A percentile compares a stretch with the other conserved stretches of the same genome.
These are phyloP conservation scores for Macrophya annulata DNA, from an alignment of 2,888 invertebrate species.

Conservation along the genomic window DNA sequence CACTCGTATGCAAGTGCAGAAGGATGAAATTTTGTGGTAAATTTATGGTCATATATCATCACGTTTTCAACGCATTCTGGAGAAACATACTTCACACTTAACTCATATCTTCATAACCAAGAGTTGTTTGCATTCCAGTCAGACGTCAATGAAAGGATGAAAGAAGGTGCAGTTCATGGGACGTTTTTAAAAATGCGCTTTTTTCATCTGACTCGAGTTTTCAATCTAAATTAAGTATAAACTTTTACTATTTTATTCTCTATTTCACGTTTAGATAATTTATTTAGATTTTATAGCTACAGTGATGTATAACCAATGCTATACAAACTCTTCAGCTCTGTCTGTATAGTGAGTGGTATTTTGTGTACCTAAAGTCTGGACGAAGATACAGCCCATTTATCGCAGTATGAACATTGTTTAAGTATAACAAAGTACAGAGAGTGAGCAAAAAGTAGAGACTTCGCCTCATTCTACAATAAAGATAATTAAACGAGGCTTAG, in stretches of 20 bases:
- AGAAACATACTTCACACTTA: conserved; percentile 7
- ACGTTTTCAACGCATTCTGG: conserved; percentile 22
- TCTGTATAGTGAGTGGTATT: neutral
- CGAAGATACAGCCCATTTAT: neutral
- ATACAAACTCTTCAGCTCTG: neutral
- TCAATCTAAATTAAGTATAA: conserved; percentile 10
- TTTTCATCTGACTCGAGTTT: neutral
- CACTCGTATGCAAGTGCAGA: neutral
- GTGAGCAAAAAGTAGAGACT: neutral
- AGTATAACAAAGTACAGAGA: neutral
- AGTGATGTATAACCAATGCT: neutral
- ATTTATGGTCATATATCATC: conserved; percentile 26
- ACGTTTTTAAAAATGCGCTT: neutral
- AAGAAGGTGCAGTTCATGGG: too few relatives aligned
- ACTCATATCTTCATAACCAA: neutral
- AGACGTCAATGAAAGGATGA: neutral
- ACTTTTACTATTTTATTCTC: neutral
- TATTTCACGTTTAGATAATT: neutral
- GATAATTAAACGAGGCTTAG: conserved; percentile 28
- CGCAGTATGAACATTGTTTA: conserved; percentile 9
- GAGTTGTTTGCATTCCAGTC: neutral
- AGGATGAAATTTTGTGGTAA: conserved; percentile 12
- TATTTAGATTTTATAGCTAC: neutral
- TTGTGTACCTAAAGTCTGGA: neutral
- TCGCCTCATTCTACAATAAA: conserved; percentile 9